Conservation (phyloP, 2,113 vertebrate species). For the Narcine bancroftii region DNA sequence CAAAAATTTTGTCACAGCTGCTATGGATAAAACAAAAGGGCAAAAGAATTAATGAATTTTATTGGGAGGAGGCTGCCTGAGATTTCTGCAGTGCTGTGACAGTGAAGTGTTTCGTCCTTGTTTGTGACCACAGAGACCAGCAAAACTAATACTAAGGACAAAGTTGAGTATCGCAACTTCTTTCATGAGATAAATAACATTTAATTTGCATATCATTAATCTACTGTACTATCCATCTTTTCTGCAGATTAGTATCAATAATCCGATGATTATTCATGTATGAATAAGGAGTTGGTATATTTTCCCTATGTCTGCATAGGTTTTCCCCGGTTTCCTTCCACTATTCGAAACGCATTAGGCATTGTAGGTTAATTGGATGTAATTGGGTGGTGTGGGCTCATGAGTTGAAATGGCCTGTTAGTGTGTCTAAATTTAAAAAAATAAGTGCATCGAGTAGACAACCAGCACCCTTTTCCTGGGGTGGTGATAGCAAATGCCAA, state of each 20-base stretch:
- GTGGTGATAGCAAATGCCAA: too few relatives aligned
- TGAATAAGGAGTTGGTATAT: too few relatives aligned
- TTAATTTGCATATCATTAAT: not conserved
- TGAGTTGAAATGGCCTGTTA: too few relatives aligned
- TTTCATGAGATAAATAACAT: not conserved
- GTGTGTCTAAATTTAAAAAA: too few relatives aligned
- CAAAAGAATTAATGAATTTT: slow-evolving; percentile 5
- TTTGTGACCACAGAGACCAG: not conserved
- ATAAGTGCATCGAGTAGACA: too few relatives aligned
- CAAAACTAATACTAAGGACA: not conserved
- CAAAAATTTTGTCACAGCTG: slow-evolving; percentile 11
- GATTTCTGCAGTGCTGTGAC: not conserved
- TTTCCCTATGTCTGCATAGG: too few relatives aligned
- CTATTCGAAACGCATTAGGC: too few relatives aligned
- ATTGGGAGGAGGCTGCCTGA: not conserved
- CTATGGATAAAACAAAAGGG: slow-evolving; percentile 1
- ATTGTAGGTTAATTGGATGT: too few relatives aligned
- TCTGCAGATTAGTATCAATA: not conserved
- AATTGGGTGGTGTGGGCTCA: too few relatives aligned
- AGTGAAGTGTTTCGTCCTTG: not conserved
- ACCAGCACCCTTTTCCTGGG: too few relatives aligned
- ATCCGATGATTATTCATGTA: too few relatives aligned
- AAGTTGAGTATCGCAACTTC: not conserved
- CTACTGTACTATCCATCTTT: not conserved
- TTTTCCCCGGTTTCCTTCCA: too few relatives aligned